Conservation (phyloP, 35 echinoderm and acorn worm genomes). For the Anneissia japonica region DNA sequence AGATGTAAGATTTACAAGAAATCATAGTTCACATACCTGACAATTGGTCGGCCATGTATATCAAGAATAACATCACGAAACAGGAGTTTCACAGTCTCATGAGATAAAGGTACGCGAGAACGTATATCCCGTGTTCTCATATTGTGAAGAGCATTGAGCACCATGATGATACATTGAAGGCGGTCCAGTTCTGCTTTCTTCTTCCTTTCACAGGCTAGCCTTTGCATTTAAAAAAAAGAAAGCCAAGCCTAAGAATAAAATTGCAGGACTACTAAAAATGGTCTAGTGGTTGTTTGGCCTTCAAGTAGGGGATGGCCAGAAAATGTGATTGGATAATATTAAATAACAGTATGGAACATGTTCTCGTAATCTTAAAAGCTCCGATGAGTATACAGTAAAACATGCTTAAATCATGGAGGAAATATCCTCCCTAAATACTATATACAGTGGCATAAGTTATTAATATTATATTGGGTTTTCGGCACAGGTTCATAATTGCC, state of each 20-base stretch:
- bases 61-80: slow-evolving; percentile 58
- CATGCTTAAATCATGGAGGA: too few relatives aligned
- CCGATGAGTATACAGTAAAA: too few relatives aligned
- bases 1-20: too few relatives aligned
- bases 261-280: background rate
- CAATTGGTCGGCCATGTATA: background rate
- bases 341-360: background rate
- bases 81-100: slow-evolving; percentile 66
- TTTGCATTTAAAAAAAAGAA: background rate
- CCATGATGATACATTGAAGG: slow-evolving; percentile 27
- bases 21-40: too few relatives aligned
- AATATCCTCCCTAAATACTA: too few relatives aligned
- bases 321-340: background rate
- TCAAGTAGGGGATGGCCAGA: background rate
- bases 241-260: background rate
- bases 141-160: slow-evolving; percentile 87
- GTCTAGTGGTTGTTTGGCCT: background rate
- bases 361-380: background rate
- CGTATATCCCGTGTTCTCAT: slow-evolving; percentile 70
- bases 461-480: too few relatives aligned
- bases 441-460: too few relatives aligned
- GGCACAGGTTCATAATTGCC: too few relatives aligned
- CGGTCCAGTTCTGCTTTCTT: background rate
- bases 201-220: slow-evolving; percentile 6
- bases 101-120: slow-evolving; percentile 65